Conservation (phyloP, 2,797 vertebrate genomes). For the Saxicola maurus region DNA sequence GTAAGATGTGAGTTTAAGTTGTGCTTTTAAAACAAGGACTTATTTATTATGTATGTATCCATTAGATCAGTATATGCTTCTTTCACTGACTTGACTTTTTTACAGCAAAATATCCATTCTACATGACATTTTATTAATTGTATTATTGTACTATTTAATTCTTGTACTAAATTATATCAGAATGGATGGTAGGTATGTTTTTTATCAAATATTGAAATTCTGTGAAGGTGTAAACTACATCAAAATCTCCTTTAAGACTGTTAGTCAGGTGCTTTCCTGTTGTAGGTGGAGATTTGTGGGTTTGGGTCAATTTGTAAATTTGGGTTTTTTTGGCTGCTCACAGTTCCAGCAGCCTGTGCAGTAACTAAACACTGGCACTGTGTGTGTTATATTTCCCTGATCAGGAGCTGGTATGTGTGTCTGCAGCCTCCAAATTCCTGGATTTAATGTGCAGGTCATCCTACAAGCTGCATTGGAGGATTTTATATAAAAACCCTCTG, state of each 20-base stretch:
- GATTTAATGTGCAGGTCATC: background rate
- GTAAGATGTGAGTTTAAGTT: background rate
- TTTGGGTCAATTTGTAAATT: background rate
- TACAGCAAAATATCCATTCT: background rate
- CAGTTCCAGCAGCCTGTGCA: background rate
- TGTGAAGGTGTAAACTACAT: background rate
- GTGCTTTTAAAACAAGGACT: background rate
- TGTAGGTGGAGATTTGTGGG: background rate
- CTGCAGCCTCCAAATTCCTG: background rate
- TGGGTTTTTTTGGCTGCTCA: background rate
- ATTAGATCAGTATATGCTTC: background rate
- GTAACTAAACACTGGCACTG: background rate
- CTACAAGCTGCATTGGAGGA: background rate
- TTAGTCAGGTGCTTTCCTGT: background rate
- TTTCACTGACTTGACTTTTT: background rate
- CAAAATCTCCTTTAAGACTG: background rate
- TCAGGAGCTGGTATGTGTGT: background rate
- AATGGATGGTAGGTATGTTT: background rate
- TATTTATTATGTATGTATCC: background rate
- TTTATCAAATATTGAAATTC: background rate
- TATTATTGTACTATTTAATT: background rate
- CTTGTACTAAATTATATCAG: background rate
- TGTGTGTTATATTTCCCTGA: background rate
- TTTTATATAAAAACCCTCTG: background rate
- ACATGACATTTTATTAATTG: background rate